Percentiles rank a stretch among this genome's conserved stretches.
These are phyloP conservation scores for Heliangelus exortis DNA, from an alignment of 2,797 vertebrate species.

Conservation along the genomic window DNA sequence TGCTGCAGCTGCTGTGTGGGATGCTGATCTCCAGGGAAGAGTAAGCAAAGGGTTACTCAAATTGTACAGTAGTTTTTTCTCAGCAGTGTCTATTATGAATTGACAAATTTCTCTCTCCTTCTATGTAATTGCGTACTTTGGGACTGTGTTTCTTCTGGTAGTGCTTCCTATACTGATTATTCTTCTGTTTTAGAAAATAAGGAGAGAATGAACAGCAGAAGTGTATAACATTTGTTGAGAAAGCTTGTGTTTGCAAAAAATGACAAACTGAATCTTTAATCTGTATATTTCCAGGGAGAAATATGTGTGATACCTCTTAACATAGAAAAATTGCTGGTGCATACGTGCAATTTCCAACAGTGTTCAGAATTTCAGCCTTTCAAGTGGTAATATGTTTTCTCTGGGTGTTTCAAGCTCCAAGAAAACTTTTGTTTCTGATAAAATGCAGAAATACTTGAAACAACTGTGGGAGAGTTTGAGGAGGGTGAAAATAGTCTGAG, in stretches of 20 bases:
- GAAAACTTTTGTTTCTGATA: background rate
- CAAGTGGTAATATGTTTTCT: background rate
- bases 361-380: background rate
- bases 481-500: background rate
- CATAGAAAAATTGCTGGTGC: background rate
- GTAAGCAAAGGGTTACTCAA: slow-evolving; percentile 47
- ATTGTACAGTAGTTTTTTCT: slow-evolving; percentile 11
- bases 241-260: slow-evolving; percentile 11
- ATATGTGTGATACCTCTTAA: background rate
- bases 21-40: slow-evolving; percentile 17
- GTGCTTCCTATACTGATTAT: slow-evolving; percentile 26
- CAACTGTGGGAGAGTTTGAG: background rate
- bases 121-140: slow-evolving; percentile 54
- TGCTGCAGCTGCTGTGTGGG: slow-evolving; percentile 33
- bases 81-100: slow-evolving; percentile 15
- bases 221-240: background rate
- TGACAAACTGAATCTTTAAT: background rate
- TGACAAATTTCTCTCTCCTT: slow-evolving; percentile 39
- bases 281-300: background rate
- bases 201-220: background rate
- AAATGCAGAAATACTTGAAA: background rate
- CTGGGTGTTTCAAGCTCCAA: background rate
- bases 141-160: slow-evolving; percentile 47
- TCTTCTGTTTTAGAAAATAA: slow-evolving; percentile 12
- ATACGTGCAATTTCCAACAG: background rate